phyloP scores from a whole-genome alignment of 64 coral and sea anemone genomes.

The Stichodactyla mertensii region DNA sequence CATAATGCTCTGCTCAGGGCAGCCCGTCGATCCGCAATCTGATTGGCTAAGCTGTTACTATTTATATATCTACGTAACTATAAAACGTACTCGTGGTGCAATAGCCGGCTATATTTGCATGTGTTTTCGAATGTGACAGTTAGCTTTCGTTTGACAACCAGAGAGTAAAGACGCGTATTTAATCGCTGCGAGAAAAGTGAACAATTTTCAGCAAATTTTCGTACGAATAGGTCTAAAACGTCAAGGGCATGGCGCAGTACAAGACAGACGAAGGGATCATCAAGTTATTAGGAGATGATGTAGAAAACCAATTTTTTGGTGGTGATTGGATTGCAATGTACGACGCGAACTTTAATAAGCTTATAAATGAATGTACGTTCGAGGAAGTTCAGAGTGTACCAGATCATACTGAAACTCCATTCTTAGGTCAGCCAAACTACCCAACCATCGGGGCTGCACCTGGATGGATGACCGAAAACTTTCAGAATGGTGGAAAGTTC shows the following conservation, averaged over 20 bases:
- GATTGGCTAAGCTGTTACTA: constrained; percentile 15
- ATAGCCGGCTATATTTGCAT: not conserved
- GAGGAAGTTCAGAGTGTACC: constrained; percentile 8
- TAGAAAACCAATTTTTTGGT: not conserved
- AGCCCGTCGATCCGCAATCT: constrained; percentile 7
- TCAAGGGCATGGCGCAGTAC: not conserved
- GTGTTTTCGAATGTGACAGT: not conserved
- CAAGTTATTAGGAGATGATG: not conserved
- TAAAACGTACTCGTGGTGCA: constrained; percentile 14
- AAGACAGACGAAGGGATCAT: not conserved
- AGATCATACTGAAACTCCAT: not conserved
- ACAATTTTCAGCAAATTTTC: not conserved
- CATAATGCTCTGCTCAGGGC: not conserved
- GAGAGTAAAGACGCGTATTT: not conserved
- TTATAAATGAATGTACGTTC: not conserved
- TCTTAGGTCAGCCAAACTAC: not conserved
- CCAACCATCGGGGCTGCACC: not conserved
- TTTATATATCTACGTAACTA: not conserved
- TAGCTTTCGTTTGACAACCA: not conserved
- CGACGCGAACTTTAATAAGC: not conserved
- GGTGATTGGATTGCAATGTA: not conserved
- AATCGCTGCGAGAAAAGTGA: not conserved
- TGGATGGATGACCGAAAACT: constrained; percentile 3
- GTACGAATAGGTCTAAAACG: not conserved
- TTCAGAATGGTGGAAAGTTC: not conserved